Percentiles rank a stretch among this genome's conserved stretches.
These are phyloP conservation scores for Amblyornis subalaris DNA, from an alignment of 2,113 vertebrate species.

Conservation along the genomic window DNA sequence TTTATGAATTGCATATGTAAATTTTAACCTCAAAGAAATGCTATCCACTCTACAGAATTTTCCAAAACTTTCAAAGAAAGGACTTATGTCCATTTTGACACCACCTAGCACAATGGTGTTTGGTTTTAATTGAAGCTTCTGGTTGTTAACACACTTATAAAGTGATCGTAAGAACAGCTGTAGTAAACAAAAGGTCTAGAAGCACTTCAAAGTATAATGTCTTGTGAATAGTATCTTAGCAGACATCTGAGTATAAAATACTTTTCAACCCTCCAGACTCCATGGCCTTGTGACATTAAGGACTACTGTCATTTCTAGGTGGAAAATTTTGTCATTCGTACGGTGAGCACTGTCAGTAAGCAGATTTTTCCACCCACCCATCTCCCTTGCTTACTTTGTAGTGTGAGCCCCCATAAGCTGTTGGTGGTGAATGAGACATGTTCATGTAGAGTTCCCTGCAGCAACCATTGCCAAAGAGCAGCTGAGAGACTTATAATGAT, in stretches of 20 bases:
- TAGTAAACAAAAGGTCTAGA: not conserved
- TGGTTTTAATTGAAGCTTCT: not conserved
- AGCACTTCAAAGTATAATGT: not conserved
- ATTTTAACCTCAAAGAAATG: not conserved
- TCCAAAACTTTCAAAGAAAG: not conserved
- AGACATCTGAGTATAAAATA: not conserved
- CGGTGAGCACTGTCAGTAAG: not conserved
- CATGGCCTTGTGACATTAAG: not conserved
- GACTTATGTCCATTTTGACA: not conserved
- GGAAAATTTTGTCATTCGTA: not conserved
- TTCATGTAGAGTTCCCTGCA: slow-evolving; percentile 3
- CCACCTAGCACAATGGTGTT: not conserved
- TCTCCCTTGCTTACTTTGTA: not conserved
- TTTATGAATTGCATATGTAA: not conserved
- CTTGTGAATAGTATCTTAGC: not conserved
- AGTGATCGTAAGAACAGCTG: not conserved
- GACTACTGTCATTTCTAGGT: not conserved
- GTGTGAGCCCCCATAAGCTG: slow-evolving; percentile 15
- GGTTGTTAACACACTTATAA: not conserved
- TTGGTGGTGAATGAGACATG: not conserved
- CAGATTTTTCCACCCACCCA: not conserved
- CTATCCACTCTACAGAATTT: not conserved
- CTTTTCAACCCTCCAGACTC: not conserved
- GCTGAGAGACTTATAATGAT: slow-evolving; percentile 46
- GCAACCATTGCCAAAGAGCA: slow-evolving; percentile 42